Evolutionary conservation across 2,113 vertebrate genomes (phyloP), one percentile per base, ranked within the genome.

Genomic region (Colistium nudipinnis): DNA sequence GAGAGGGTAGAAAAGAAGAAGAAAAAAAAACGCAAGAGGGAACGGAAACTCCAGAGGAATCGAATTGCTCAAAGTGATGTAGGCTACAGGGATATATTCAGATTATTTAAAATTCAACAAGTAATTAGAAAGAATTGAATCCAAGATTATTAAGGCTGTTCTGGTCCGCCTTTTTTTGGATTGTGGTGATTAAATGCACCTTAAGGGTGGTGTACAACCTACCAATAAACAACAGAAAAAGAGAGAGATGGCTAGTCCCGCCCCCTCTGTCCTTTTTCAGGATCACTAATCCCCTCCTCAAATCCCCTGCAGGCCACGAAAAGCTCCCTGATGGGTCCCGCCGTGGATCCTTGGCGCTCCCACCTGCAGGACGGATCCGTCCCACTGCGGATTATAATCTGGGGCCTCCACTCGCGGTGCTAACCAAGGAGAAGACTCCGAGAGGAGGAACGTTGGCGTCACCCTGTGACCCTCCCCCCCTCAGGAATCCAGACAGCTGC

Each of bases 271-370:
- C 78, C 68, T 54, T 75, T 83, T 85, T 85, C 60, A 89, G 77
- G 54, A 76, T 66, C 74, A 77, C 80, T 91, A 91, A 92, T 90
- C 89, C 86, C 30, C 68, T 64, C 68, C 62, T 60, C 81, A 73
- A 78, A 85, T 88, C 87, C 87, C 70, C 68, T 36, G 62, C 65
- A 73, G 62, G 64, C 80, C 82, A 55, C 61, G 81, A 89, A 85
- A 83, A 83, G 78, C 78, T 65, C 0, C 35, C n/a, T 62, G 53
- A 59, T 16, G 62, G 74, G 56, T 43, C 63, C 48, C 62, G 31
- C 49, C 63, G 36, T 59, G 69, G 75, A 76, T 61, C 47, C 20
- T 61, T 68, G n/a, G n/a, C 16, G 3, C 41, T 43, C 49, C 74
- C 56, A 72, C 77, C 73, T 63, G 43, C n/a, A 8, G 14, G 16